Conservation (phyloP, 2,888 invertebrate genomes). For the Ennomos erosarius region DNA sequence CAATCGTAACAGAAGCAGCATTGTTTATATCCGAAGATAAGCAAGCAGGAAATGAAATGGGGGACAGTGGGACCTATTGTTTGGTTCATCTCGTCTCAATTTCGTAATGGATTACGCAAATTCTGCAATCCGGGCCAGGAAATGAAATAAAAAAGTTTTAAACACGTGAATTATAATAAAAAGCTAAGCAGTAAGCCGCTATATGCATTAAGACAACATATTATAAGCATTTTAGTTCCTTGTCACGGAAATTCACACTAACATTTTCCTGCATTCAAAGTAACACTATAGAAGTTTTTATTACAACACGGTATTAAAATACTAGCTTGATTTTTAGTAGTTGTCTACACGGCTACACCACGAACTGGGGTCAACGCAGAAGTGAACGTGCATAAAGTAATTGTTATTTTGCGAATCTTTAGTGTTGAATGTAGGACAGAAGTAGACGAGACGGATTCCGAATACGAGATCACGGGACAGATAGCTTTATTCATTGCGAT, state of each 20-base stretch:
- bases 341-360: neutral
- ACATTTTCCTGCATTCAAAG: neutral
- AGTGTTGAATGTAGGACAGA: slow-evolving; percentile 31
- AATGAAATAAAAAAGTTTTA: slow-evolving; percentile 45
- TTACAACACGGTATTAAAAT: slow-evolving; percentile 2
- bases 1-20: slow-evolving; percentile 63
- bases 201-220: slow-evolving; percentile 32
- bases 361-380: slow-evolving; percentile 35
- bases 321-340: neutral
- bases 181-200: slow-evolving; percentile 25
- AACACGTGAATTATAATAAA: slow-evolving; percentile 46
- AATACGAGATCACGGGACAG: slow-evolving; percentile 30
- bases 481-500: slow-evolving; percentile 15
- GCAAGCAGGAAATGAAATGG: slow-evolving; percentile 67
- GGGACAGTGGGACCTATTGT: slow-evolving; percentile 69
- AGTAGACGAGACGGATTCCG: slow-evolving; percentile 26
- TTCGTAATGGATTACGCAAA: slow-evolving; percentile 67
- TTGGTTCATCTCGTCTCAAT: slow-evolving; percentile 52
- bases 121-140: slow-evolving; percentile 51
- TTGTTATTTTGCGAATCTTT: slow-evolving; percentile 27
- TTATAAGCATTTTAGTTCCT: slow-evolving; percentile 2
- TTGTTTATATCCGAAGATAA: slow-evolving; percentile 69
- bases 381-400: slow-evolving; percentile 35
- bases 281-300: neutral
- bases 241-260: neutral